Conservation (phyloP, 2,797 vertebrate genomes). For the Molothrus ater region DNA sequence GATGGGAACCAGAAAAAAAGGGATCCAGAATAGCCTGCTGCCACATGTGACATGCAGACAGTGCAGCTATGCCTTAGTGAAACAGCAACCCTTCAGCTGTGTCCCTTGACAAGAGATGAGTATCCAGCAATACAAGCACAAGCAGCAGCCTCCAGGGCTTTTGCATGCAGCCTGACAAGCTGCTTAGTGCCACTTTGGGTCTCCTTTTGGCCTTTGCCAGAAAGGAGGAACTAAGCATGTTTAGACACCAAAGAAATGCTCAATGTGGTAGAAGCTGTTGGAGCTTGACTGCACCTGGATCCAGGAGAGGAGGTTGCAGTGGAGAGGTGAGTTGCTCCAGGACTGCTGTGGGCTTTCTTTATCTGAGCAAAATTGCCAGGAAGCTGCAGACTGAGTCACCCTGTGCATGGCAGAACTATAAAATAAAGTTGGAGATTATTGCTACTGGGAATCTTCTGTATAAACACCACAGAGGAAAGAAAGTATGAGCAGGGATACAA, state of each 20-base stretch:
- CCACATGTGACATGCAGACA: too few relatives aligned
- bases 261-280: accelerated
- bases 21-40: too few relatives aligned
- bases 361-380: neutral
- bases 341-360: neutral
- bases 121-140: neutral
- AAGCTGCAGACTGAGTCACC: neutral
- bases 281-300: neutral
- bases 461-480: neutral
- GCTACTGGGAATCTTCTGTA: neutral
- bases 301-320: neutral
- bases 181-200: neutral
- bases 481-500: neutral
- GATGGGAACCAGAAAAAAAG: too few relatives aligned
- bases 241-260: neutral
- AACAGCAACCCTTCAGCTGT: neutral
- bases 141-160: neutral
- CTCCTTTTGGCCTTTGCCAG: neutral
- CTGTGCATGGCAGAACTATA: neutral
- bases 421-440: neutral
- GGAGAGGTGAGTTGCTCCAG: neutral
- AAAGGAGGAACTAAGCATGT: neutral
- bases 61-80: neutral
- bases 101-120: neutral
- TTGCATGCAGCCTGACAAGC: neutral